Conservation (phyloP, 1,140 invertebrate genomes). For the Diorhabda carinulata region DNA sequence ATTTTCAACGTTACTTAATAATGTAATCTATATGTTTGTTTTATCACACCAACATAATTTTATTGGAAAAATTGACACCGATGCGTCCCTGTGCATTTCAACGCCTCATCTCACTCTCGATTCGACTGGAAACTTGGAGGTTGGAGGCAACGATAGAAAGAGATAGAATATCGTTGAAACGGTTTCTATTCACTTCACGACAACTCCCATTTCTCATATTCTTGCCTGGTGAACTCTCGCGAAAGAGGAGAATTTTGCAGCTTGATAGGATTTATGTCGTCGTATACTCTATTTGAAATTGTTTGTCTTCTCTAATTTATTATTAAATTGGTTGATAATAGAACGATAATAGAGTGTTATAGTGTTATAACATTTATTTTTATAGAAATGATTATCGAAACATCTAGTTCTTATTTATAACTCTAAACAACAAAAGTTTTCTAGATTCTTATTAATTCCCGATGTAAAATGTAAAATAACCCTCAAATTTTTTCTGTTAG, state of each 20-base stretch:
- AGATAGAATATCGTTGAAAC: slow-evolving; percentile 18
- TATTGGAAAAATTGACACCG: no score
- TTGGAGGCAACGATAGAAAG: not conserved
- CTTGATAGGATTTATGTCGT: not conserved
- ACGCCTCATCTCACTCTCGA: slow-evolving; percentile 11
- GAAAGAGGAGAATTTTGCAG: slow-evolving; percentile 10
- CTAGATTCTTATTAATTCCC: no score
- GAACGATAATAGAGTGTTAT: no score
- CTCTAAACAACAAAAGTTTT: no score
- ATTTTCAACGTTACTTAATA: no score
- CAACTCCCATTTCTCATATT: slow-evolving; percentile 18
- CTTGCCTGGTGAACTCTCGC: slow-evolving; percentile 14
- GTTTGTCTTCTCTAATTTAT: not conserved
- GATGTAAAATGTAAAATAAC: no score
- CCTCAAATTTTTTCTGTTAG: no score
- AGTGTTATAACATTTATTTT: no score
- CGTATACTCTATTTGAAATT: not conserved
- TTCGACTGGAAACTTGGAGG: slow-evolving; percentile 30
- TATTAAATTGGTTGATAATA: not conserved
- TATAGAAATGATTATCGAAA: no score
- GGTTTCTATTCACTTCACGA: slow-evolving; percentile 38
- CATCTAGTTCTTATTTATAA: no score
- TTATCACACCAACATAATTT: no score
- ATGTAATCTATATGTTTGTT: no score
- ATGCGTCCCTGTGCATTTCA: not conserved